A percentile compares a stretch with the other conserved stretches of the same genome.
These are phyloP conservation scores for Eutrigla gurnardus DNA, from an alignment of 2,797 vertebrate species.

Conservation along the genomic window DNA sequence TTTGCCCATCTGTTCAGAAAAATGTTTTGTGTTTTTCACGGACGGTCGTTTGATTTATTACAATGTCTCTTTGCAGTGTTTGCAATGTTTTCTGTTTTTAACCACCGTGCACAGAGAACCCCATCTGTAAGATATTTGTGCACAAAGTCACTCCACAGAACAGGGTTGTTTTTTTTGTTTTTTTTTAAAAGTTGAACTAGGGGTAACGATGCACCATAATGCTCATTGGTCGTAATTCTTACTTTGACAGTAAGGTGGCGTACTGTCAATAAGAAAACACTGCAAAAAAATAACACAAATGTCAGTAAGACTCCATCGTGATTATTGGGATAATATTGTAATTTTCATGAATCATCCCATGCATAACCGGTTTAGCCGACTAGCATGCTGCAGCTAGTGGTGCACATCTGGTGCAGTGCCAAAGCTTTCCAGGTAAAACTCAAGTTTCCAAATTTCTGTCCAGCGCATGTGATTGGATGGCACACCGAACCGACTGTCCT, in stretches of 20 bases:
- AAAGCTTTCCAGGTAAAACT: too few species aligned
- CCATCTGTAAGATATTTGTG: not conserved
- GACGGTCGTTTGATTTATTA: not conserved
- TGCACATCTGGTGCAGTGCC: not conserved
- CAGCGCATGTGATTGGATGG: not conserved
- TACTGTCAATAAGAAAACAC: too few species aligned
- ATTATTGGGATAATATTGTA: too few species aligned
- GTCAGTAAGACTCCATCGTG: too few species aligned
- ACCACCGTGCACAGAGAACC: not conserved
- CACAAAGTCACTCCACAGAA: not conserved
- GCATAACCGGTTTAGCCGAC: not conserved
- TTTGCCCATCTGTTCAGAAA: constrained; percentile 11
- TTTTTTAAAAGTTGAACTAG: not conserved
- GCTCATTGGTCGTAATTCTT: too few species aligned
- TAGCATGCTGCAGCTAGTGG: not conserved
- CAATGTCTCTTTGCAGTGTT: not conserved
- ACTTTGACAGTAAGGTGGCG: too few species aligned
- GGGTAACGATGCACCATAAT: not conserved
- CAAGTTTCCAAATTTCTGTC: not conserved
- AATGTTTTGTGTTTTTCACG: not conserved
- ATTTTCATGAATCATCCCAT: too few species aligned
- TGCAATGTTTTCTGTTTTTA: not conserved
- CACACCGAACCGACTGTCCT: not conserved
- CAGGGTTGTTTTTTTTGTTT: too few species aligned
- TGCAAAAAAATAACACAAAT: too few species aligned